Evolutionary conservation across 2,113 vertebrate genomes (phyloP).

Genomic region (Scomber japonicus): DNA sequence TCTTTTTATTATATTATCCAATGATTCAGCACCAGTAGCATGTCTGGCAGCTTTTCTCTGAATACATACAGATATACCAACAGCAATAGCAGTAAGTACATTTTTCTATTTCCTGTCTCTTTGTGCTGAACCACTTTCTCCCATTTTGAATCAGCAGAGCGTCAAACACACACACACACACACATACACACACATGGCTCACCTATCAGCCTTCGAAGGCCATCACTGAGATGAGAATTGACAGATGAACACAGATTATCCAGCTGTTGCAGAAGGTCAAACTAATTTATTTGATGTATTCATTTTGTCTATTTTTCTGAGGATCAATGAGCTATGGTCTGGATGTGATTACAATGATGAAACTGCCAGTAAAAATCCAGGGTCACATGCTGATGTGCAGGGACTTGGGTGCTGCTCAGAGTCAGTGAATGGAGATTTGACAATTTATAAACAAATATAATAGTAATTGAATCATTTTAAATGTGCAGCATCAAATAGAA

Average conservation of each 20-base stretch:
- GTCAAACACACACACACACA: conserved; percentile 17
- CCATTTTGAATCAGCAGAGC: conserved; percentile 35
- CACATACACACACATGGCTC: not conserved
- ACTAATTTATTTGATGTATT: conserved; percentile 73
- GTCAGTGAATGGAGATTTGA: not conserved
- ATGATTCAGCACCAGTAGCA: not conserved
- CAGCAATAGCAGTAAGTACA: not conserved
- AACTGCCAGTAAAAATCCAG: conserved; percentile 37
- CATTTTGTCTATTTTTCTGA: conserved; percentile 53
- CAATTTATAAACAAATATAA: not conserved
- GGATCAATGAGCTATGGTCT: conserved; percentile 48
- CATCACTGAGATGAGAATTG: conserved; percentile 74
- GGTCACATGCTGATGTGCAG: not conserved
- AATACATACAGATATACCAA: not conserved
- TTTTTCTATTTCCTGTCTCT: conserved; percentile 12
- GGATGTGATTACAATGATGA: conserved; percentile 70
- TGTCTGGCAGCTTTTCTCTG: not conserved
- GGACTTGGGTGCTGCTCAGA: not conserved
- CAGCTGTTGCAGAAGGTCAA: conserved; percentile 66
- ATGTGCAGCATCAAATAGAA: not conserved
- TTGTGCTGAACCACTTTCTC: not conserved
- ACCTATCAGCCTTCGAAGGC: conserved; percentile 52
- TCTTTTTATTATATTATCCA: conserved; percentile 15
- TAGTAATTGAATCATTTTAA: conserved; percentile 15
- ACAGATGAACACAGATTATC: conserved; percentile 61